These are phyloP conservation scores for Biston stratarius DNA, from an alignment of 2,888 invertebrate genomes.

Conservation along the genomic window DNA sequence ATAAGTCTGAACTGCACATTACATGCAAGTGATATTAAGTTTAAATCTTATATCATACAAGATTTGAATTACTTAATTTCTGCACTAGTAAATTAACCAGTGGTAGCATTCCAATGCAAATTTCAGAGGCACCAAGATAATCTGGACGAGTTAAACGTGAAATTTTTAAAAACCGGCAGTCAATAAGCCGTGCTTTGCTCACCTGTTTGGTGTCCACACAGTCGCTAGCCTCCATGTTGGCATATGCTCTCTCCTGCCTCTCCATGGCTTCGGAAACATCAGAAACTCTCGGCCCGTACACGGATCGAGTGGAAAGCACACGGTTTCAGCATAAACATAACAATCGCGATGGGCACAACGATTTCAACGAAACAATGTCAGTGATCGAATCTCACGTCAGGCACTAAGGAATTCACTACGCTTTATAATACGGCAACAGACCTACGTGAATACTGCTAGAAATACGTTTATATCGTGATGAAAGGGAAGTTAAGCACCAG, in stretches of 20 bases:
- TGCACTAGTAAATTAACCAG: conserved; percentile 33
- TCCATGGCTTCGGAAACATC: conserved; percentile 83
- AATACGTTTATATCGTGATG: conserved; percentile 60
- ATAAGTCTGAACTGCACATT: conserved; percentile 5
- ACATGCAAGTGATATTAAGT: neutral
- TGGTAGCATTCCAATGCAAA: conserved; percentile 52
- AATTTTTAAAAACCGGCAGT: conserved; percentile 74
- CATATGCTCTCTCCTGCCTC: conserved; percentile 82
- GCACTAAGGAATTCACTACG: conserved; percentile 61
- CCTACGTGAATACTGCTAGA: conserved; percentile 53
- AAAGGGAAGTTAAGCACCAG: conserved; percentile 60
- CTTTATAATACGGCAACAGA: conserved; percentile 47
- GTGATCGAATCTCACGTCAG: conserved; percentile 75
- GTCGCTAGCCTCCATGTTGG: conserved; percentile 88
- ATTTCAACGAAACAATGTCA: conserved; percentile 84
- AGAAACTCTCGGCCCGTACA: conserved; percentile 80
- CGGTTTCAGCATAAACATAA: conserved; percentile 78
- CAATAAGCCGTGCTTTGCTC: conserved; percentile 71
- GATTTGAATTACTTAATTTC: conserved; percentile 31
- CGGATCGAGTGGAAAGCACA: conserved; percentile 68
- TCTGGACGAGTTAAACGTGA: conserved; percentile 61
- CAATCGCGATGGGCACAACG: conserved; percentile 78
- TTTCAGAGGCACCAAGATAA: conserved; percentile 56
- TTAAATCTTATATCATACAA: conserved; percentile 12
- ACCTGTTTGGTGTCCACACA: conserved; percentile 89